Evolutionary conservation across 2,797 vertebrate genomes (phyloP).

Genomic region (Hypotaenidia philippensis): DNA sequence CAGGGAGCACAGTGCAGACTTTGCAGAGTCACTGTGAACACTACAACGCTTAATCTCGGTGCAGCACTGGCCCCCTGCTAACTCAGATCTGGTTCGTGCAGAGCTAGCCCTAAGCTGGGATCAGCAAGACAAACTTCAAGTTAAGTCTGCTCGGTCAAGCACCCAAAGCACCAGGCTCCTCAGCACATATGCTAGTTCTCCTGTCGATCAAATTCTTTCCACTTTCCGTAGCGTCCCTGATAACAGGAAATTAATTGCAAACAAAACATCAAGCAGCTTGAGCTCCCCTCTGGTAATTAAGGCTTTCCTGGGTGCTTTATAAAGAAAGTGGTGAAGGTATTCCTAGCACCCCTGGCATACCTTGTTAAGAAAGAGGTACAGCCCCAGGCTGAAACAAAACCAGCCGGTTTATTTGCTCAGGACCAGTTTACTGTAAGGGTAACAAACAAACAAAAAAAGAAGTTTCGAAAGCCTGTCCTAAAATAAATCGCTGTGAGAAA

Average conservation of each 20-base stretch:
- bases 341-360: neutral
- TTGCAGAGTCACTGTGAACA: neutral
- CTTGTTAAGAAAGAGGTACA: neutral
- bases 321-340: neutral
- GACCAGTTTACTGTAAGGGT: neutral
- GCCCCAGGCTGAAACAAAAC: neutral
- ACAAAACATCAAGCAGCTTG: neutral
- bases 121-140: neutral
- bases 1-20: neutral
- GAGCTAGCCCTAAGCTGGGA: neutral
- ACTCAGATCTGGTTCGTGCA: neutral
- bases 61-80: neutral
- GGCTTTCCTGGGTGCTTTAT: neutral
- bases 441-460: neutral
- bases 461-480: neutral
- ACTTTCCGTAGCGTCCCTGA: neutral
- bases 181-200: neutral
- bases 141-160: neutral
- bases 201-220: neutral
- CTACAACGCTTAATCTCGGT: neutral
- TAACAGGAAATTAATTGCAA: neutral
- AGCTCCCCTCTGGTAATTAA: neutral
- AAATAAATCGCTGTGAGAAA: neutral
- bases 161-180: neutral
- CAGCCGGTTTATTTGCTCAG: neutral